These are phyloP conservation scores for Pachliopta kotzebuea DNA, from an alignment of 2,888 invertebrate species.

Conservation along the genomic window DNA sequence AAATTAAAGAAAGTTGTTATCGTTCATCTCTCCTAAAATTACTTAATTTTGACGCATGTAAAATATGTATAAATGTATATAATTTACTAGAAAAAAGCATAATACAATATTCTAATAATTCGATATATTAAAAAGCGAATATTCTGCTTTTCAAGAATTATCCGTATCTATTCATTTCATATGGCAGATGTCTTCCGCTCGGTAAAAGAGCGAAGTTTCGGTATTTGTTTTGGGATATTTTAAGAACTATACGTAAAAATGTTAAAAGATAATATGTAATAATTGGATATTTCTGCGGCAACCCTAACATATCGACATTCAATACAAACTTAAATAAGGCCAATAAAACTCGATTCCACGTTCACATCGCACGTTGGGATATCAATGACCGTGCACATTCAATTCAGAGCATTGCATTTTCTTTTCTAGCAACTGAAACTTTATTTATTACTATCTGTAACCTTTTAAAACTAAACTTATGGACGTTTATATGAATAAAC, in stretches of 20 bases:
- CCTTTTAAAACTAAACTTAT: not conserved
- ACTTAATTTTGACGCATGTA: too few species aligned
- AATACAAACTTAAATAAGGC: conserved; percentile 39
- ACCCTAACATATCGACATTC: conserved; percentile 37
- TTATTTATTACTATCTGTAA: not conserved
- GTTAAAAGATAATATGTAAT: not conserved
- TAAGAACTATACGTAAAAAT: not conserved
- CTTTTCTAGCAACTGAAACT: conserved; percentile 2
- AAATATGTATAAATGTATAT: not conserved
- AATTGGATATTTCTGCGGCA: conserved; percentile 10
- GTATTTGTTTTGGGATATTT: too few species aligned
- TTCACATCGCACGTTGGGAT: conserved; percentile 28
- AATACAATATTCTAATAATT: not conserved
- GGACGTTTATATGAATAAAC: too few species aligned
- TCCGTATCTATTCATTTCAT: too few species aligned
- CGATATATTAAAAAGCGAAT: too few species aligned
- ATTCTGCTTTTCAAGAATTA: too few species aligned
- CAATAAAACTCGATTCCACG: conserved; percentile 39
- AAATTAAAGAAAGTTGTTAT: too few species aligned
- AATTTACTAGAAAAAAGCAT: not conserved
- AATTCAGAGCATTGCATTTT: conserved; percentile 26
- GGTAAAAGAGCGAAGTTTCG: too few species aligned
- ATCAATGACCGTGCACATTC: conserved; percentile 33
- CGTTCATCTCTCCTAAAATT: too few species aligned
- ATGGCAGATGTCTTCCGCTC: too few species aligned